Percentiles rank a stretch among this genome's conserved stretches.
phyloP scores from a whole-genome alignment of 2,113 vertebrate genomes.

The Labrus mixtus region DNA sequence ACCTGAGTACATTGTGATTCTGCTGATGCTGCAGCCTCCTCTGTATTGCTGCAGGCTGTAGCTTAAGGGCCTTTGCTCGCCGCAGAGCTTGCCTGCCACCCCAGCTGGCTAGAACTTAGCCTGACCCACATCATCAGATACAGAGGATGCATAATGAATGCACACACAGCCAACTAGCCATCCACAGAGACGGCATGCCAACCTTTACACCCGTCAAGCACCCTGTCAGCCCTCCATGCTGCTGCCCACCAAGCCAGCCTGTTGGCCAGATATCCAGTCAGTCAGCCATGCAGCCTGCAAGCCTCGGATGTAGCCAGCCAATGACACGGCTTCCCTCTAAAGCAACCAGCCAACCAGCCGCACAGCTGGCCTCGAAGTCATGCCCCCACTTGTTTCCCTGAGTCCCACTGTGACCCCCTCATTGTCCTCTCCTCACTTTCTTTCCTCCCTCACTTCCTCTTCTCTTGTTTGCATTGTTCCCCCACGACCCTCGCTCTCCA shows the following conservation, averaged over 20 bases:
- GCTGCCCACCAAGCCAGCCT: slow-evolving; percentile 16
- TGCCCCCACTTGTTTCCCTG: slow-evolving; percentile 17
- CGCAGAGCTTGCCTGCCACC: slow-evolving; percentile 43
- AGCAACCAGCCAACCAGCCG: slow-evolving; percentile 23
- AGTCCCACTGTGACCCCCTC: slow-evolving; percentile 10
- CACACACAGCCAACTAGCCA: slow-evolving; percentile 50
- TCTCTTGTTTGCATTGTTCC: slow-evolving; percentile 52
- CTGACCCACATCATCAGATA: slow-evolving; percentile 77
- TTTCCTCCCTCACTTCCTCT: slow-evolving; percentile 10
- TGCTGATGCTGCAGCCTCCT: slow-evolving; percentile 38
- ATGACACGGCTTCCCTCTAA: slow-evolving; percentile 4
- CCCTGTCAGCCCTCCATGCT: slow-evolving; percentile 35
- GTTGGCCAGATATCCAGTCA: slow-evolving; percentile 43
- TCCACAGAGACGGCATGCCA: slow-evolving; percentile 46
- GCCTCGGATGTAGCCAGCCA: slow-evolving; percentile 31
- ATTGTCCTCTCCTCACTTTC: slow-evolving; percentile 32
- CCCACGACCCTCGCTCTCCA: slow-evolving; percentile 12
- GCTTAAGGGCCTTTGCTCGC: slow-evolving; percentile 49
- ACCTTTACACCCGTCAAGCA: slow-evolving; percentile 51
- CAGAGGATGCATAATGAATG: slow-evolving; percentile 79
- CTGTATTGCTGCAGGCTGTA: slow-evolving; percentile 56
- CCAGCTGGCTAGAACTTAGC: slow-evolving; percentile 58
- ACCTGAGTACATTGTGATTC: slow-evolving; percentile 48
- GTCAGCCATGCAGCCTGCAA: slow-evolving; percentile 15
- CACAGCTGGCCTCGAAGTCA: slow-evolving; percentile 16